Evolutionary conservation across 2,113 vertebrate species (phyloP), one percentile per base, ranked within the genome.

Genomic region (Epinephelus moara): DNA sequence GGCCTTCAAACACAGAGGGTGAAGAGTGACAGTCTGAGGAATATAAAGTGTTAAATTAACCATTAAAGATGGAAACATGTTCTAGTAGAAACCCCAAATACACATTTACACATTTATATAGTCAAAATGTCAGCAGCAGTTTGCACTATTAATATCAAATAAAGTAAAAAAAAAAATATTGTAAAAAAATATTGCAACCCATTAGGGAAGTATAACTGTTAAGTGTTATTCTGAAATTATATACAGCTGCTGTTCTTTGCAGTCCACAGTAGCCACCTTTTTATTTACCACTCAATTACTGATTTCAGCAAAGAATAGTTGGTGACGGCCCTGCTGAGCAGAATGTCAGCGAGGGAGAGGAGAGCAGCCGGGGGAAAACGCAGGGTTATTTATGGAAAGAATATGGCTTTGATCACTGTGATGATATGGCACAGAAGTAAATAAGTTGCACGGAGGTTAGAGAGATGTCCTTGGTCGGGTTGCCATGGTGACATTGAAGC

Each of bases 381-480:
- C 56, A 12, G 49, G 55, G 59, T 88, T 87, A 85, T 89, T 91
- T 85, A 83, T 75, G 59, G 77, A 82, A 66, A 81, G 60, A 89
- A 73, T 85, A 79, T 78, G 73, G 80, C 76, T 93, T 91, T 90
- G 87, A 92, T 91, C 78, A 75, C 8, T 52, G 81, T 19, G 78
- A 86, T 80, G 88, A 91, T 91, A 89, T 0, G 53, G 27, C 70
- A 69, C 75, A 64, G 30, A 83, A 90, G 81, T 88, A 90, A 91
- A 93, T 90, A 90, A 88, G 80, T 88, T 86, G 73, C 64, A 86
- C 40, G 21, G 37, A 56, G 85, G 84, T 83, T 78, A 79, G 33
- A 72, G 71, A 79, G 78, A 89, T 90, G 90, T 88, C 90, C 89
- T 92, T 89, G 88, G 56, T 67, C 1, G 2, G 50, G 90, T 88